These are phyloP conservation scores for Bambusicola thoracicus DNA, from an alignment of 2,113 vertebrate species.

Conservation along the genomic window DNA sequence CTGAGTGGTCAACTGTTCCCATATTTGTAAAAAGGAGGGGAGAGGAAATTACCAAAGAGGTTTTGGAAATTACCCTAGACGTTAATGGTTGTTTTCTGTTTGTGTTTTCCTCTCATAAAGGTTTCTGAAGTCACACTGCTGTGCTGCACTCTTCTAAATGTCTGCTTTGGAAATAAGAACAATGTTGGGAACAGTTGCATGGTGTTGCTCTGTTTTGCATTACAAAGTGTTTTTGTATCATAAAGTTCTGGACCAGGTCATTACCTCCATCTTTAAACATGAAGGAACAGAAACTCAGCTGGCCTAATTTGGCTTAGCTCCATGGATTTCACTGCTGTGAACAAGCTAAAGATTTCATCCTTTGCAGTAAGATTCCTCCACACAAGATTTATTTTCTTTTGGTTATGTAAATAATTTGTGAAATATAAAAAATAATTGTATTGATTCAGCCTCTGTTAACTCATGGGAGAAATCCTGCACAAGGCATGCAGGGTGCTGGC, in stretches of 20 bases:
- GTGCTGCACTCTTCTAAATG: neutral
- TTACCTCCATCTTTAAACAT: neutral
- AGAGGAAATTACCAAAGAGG: constrained; percentile 50
- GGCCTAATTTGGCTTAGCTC: neutral
- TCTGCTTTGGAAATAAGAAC: constrained; percentile 21
- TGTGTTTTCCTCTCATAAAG: constrained; percentile 20
- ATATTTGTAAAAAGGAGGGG: constrained; percentile 55
- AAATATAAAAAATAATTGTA: neutral
- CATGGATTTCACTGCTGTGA: neutral
- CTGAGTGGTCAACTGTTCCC: constrained; percentile 71
- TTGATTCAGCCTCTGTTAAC: neutral
- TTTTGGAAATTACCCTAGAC: constrained; percentile 51
- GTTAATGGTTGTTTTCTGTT: constrained; percentile 16
- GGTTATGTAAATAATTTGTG: neutral
- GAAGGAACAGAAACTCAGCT: constrained; percentile 17
- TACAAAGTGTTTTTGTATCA: neutral
- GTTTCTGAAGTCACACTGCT: constrained; percentile 39
- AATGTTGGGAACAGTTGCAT: neutral
- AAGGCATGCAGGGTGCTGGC: neutral
- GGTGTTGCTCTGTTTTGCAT: neutral
- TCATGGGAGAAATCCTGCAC: neutral
- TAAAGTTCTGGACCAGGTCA: neutral
- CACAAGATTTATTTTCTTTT: neutral
- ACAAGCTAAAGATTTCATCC: neutral
- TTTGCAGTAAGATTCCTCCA: neutral